These are phyloP conservation scores for Polietes domitor DNA, from an alignment of 2,888 invertebrate genomes.

Conservation along the genomic window DNA sequence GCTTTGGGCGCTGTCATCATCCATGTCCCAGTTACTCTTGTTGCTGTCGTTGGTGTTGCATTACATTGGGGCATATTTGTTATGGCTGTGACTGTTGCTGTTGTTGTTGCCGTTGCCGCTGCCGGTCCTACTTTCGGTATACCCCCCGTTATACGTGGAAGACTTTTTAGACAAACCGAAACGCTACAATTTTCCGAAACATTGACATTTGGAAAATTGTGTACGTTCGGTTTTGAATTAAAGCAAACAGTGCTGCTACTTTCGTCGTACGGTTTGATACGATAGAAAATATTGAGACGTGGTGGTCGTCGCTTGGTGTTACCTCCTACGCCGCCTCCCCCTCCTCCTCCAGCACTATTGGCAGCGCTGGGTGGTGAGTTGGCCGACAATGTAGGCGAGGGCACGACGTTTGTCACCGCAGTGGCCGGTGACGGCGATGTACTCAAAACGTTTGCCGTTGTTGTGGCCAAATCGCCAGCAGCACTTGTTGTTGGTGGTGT, in stretches of 20 bases:
- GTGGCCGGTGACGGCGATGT: conserved; percentile 53
- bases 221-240: conserved; percentile 79
- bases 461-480: conserved; percentile 75
- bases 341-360: background rate
- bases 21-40: conserved; percentile 52
- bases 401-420: conserved; percentile 35
- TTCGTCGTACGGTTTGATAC: conserved; percentile 79
- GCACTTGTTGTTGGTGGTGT: conserved; percentile 73
- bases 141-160: conserved; percentile 88
- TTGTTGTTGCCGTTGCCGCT: conserved; percentile 47
- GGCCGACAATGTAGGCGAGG: conserved; percentile 39
- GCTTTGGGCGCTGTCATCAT: conserved; percentile 58
- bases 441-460: conserved; percentile 48
- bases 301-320: conserved; percentile 67
- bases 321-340: conserved; percentile 2
- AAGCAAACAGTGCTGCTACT: conserved; percentile 75
- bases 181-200: conserved; percentile 79
- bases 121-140: conserved; percentile 83
- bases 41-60: conserved; percentile 62
- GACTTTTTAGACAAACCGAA: conserved; percentile 84
- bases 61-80: conserved; percentile 52
- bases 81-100: conserved; percentile 48
- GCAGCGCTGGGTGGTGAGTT: conserved; percentile 4
- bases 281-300: conserved; percentile 80
- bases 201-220: conserved; percentile 80